Conservation (phyloP, 2,113 vertebrate species). For the Urocynchramus pylzowi region DNA sequence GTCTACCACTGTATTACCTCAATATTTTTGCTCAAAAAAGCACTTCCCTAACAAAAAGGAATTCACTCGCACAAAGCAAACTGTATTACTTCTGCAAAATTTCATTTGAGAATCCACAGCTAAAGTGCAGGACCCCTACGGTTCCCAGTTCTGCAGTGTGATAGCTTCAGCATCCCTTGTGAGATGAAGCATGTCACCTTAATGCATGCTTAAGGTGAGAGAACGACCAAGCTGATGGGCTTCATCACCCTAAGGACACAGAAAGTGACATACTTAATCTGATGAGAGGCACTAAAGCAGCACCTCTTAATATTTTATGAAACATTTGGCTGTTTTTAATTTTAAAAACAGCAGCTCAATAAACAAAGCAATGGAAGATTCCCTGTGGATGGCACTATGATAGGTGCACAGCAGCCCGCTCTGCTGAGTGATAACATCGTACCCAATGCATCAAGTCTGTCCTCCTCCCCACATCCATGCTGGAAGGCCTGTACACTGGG, state of each 20-base stretch:
- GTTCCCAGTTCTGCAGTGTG: constrained; percentile 6
- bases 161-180: constrained; percentile 36
- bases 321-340: constrained; percentile 39
- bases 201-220: constrained; percentile 51
- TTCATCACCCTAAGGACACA: constrained; percentile 34
- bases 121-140: constrained; percentile 40
- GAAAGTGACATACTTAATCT: constrained; percentile 36
- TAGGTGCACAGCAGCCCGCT: background rate
- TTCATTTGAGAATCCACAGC: constrained; percentile 42
- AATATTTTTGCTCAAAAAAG: constrained; percentile 11
- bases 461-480: background rate
- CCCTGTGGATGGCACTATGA: background rate
- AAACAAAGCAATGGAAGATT: background rate
- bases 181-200: constrained; percentile 43
- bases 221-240: background rate
- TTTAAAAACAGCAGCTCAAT: constrained; percentile 31
- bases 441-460: background rate
- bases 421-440: background rate
- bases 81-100: constrained; percentile 30
- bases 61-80: constrained; percentile 25
- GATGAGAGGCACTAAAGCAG: constrained; percentile 18
- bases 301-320: constrained; percentile 46
- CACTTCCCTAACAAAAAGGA: constrained; percentile 23
- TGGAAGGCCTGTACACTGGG: background rate
- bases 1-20: constrained; percentile 22